Base-by-base conservation (phyloP, 2,888 invertebrate genomes). In the Tetragonula carbonaria region DNA sequence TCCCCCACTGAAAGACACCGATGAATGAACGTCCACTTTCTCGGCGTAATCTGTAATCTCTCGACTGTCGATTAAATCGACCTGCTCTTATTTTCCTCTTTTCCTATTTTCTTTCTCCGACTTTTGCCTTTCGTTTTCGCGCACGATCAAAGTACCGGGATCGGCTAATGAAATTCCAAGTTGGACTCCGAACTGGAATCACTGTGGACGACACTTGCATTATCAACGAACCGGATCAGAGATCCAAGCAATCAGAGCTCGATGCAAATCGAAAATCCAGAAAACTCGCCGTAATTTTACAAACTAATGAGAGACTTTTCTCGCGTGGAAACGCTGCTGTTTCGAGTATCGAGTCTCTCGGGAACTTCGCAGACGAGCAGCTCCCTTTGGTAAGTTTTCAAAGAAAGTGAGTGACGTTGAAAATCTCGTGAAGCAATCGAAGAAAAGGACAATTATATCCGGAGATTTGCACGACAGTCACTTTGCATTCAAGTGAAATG, bases 221-320 rank as follows among this genome's bases (percentile, higher is more conserved):
- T 80, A 86, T 83, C 78, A 86, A 83, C 83, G 84, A 80, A 75
- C 53, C 11, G 74, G 59, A 57, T 82, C 78, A 75, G 75, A 75
- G 67, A 62, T 68, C 67, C 74, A 2, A 28, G 28, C 28, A 28
- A 28, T 28, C 28, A 28, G 28, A 28, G 51, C 51, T 28, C 51
- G 21, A 33, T 53, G 70, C 51, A 51, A 70, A 77, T 77, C 72
- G 28, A 72, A 38, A 38, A 8, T 38, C 63, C 53, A 23, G 8
- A 23, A 28, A 28, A 28, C 28, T 28, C 28, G 28, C 28, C 2
- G 28, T 28, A 28, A 28, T 28, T 28, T 28, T 1, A 28, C 28
- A 28, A 28, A 28, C 28, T 28, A 28, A 28, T 28, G 28, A 28
- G 28, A 28, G 33, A 63, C 16, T 53, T 23, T 28, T 28, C 62